A percentile compares a stretch with the other conserved stretches of the same genome.
Conservation (phyloP, 2,888 invertebrate genomes). For the Campoplex capitator region DNA sequence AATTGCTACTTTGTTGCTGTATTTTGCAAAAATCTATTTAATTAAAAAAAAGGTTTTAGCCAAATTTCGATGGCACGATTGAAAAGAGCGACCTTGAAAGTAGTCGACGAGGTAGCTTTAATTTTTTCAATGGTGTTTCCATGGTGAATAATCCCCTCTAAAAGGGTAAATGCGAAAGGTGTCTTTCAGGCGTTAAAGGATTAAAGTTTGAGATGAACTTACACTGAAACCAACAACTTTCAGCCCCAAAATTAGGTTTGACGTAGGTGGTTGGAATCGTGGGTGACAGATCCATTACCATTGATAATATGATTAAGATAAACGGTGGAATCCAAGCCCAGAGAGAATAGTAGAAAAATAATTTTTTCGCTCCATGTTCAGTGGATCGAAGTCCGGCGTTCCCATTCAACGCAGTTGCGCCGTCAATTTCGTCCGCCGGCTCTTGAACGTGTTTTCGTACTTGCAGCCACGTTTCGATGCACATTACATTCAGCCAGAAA, state of each 20-base stretch:
- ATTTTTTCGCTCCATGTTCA: constrained; percentile 51
- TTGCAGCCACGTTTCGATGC: constrained; percentile 88
- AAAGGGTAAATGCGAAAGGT: no score
- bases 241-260: constrained; percentile 87
- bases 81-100: no score
- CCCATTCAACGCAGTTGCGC: not conserved
- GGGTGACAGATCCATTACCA: constrained; percentile 87
- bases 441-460: constrained; percentile 80
- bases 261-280: constrained; percentile 87
- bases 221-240: constrained; percentile 88
- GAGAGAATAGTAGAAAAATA: constrained; percentile 87
- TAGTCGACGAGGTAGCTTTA: no score
- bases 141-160: no score
- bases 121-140: no score
- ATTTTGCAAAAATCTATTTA: no score
- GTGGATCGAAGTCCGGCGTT: constrained; percentile 15
- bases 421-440: constrained; percentile 52
- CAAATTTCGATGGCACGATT: no score
- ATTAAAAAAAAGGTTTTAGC: no score
- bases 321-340: constrained; percentile 87
- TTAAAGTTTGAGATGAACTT: constrained; percentile 79
- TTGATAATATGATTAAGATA: constrained; percentile 86
- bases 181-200: no score
- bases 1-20: no score
- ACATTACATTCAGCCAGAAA: constrained; percentile 90